phyloP scores from a whole-genome alignment of 2,888 invertebrate species.

The Portevinia maculata region DNA sequence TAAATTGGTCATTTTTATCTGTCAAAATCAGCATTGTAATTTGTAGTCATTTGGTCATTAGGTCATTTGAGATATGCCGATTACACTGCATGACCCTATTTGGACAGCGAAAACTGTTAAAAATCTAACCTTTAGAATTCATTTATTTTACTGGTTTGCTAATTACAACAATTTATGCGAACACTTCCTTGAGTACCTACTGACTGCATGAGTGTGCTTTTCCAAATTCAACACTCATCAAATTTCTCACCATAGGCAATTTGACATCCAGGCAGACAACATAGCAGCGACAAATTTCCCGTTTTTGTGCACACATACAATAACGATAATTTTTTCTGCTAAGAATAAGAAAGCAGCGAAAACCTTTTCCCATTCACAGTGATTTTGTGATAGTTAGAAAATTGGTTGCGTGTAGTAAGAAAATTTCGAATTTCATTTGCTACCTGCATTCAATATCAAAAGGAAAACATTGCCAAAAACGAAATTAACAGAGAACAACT shows the following conservation, averaged over 20 bases:
- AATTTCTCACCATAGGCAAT: constrained; percentile 3
- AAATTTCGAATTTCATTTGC: constrained; percentile 37
- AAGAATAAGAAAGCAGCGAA: constrained; percentile 53
- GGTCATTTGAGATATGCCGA: no score
- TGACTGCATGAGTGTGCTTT: background rate
- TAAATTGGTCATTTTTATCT: no score
- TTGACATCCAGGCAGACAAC: constrained; percentile 46
- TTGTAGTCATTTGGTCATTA: no score
- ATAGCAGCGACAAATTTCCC: constrained; percentile 45
- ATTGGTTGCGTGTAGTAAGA: constrained; percentile 55
- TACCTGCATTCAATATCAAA: constrained; percentile 13
- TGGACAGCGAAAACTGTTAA: no score
- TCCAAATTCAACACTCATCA: constrained; percentile 13
- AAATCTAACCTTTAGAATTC: no score
- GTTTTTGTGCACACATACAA: constrained; percentile 50
- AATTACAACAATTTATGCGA: no score
- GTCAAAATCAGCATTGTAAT: no score
- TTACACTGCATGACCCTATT: no score
- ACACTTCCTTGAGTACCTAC: background rate
- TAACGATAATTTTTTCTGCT: constrained; percentile 23
- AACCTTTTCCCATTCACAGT: constrained; percentile 65
- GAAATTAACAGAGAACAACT: constrained; percentile 5
- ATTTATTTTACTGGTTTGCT: no score
- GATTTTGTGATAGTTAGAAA: constrained; percentile 63
- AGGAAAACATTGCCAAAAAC: constrained; percentile 2